A percentile compares a stretch with the other conserved stretches of the same genome.
Conservation (phyloP, 2,113 vertebrate species). For the Heterocephalus glaber region DNA sequence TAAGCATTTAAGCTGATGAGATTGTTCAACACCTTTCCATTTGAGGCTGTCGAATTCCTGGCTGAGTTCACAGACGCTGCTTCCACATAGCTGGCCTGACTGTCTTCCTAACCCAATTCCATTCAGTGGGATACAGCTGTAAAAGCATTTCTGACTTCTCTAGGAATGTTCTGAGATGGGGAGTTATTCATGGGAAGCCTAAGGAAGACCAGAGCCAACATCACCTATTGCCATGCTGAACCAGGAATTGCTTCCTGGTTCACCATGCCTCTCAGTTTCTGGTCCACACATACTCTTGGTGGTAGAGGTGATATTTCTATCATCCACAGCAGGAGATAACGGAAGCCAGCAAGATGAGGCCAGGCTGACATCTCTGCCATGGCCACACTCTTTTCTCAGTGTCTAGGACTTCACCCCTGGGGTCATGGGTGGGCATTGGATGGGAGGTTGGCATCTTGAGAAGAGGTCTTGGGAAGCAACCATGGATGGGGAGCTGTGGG, state of each 20-base stretch:
- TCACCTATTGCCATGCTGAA: not conserved
- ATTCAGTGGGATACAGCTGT: not conserved
- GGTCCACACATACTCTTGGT: not conserved
- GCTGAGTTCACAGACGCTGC: not conserved
- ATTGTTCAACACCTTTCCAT: not conserved
- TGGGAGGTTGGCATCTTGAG: not conserved
- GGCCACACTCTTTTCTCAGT: not conserved
- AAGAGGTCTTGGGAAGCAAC: not conserved
- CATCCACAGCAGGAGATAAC: not conserved
- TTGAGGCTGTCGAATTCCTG: not conserved
- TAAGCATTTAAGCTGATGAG: not conserved
- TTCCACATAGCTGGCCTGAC: not conserved
- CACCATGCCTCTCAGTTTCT: not conserved
- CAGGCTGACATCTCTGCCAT: not conserved
- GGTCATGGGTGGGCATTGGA: not conserved
- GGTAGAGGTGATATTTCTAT: not conserved
- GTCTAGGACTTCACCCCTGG: conserved; percentile 12
- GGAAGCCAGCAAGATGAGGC: not conserved
- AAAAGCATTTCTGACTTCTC: not conserved
- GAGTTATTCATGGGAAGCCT: not conserved
- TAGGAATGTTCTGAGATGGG: not conserved
- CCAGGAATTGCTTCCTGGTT: not conserved
- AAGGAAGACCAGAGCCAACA: not conserved
- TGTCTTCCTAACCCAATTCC: not conserved
- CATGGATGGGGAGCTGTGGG: not conserved